Evolutionary conservation across 2,888 invertebrate species (phyloP).

Genomic region (Ophioninae sp.): DNA sequence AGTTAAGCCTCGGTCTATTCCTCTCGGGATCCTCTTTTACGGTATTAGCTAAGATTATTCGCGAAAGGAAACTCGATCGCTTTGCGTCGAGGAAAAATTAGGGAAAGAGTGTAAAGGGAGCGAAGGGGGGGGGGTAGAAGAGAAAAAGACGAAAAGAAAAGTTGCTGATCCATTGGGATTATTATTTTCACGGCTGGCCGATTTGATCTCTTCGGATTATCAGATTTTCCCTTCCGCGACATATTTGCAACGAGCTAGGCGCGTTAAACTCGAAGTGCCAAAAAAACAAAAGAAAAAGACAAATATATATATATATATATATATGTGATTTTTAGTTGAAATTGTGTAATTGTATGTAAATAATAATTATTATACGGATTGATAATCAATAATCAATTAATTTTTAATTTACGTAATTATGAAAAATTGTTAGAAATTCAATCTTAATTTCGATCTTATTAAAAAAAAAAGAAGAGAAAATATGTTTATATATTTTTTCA

Average conservation of each 20-base stretch:
- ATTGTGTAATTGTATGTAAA: no score
- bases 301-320: no score
- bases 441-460: no score
- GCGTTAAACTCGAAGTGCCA: background rate
- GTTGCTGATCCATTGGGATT: slow-evolving; percentile 60
- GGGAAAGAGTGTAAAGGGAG: background rate
- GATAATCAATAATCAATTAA: no score
- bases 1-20: slow-evolving; percentile 51
- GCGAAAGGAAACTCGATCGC: slow-evolving; percentile 51
- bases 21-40: slow-evolving; percentile 38
- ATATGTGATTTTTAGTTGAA: background rate
- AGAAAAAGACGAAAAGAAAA: slow-evolving; percentile 15
- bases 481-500: no score
- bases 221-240: slow-evolving; percentile 36
- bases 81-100: background rate
- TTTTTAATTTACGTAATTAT: no score
- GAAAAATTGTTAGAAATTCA: no score
- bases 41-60: slow-evolving; percentile 41
- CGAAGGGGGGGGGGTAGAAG: background rate
- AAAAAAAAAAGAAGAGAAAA: no score
- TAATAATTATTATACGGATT: no score
- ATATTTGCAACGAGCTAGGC: slow-evolving; percentile 14
- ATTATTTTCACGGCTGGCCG: slow-evolving; percentile 44
- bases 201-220: slow-evolving; percentile 60
- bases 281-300: background rate